Conservation (phyloP, 2,888 invertebrate genomes). For the Volucella bombylans region DNA sequence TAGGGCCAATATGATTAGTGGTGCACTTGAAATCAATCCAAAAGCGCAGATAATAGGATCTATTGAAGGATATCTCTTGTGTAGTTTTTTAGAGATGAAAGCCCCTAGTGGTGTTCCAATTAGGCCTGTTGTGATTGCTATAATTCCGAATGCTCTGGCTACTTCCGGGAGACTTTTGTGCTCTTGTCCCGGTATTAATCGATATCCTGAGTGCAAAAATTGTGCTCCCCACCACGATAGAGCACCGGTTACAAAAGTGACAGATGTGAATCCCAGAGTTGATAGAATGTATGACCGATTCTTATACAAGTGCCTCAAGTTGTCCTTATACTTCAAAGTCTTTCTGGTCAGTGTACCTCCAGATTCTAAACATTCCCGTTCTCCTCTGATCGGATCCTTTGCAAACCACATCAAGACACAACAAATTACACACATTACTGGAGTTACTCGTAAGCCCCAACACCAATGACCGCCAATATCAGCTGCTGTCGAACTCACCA, state of each 20-base stretch:
- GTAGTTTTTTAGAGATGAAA: conserved; percentile 15
- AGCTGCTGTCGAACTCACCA: conserved; percentile 1
- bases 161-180: conserved; percentile 2
- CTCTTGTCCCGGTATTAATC: conserved; percentile 31
- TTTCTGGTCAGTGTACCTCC: not conserved
- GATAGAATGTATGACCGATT: conserved; percentile 48
- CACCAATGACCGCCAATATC: conserved; percentile 42
- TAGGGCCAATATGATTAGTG: conserved; percentile 30
- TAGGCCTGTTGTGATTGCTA: conserved; percentile 34
- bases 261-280: conserved; percentile 56
- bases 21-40: conserved; percentile 24
- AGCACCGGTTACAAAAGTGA: conserved; percentile 49
- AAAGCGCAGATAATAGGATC: conserved; percentile 55
- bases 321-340: conserved; percentile 5
- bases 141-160: not conserved
- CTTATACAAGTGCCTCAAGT: not conserved
- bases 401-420: conserved; percentile 27
- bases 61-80: conserved; percentile 17
- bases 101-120: conserved; percentile 61
- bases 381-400: conserved; percentile 56
- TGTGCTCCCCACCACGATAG: conserved; percentile 60
- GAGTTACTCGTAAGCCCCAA: conserved; percentile 52
- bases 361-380: conserved; percentile 42
- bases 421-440: conserved; percentile 8
- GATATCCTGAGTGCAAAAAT: conserved; percentile 46